Evolutionary conservation across 2,888 invertebrate species (phyloP), one percentile per base, ranked within the genome.

Genomic region (Isoperla grammatica): DNA sequence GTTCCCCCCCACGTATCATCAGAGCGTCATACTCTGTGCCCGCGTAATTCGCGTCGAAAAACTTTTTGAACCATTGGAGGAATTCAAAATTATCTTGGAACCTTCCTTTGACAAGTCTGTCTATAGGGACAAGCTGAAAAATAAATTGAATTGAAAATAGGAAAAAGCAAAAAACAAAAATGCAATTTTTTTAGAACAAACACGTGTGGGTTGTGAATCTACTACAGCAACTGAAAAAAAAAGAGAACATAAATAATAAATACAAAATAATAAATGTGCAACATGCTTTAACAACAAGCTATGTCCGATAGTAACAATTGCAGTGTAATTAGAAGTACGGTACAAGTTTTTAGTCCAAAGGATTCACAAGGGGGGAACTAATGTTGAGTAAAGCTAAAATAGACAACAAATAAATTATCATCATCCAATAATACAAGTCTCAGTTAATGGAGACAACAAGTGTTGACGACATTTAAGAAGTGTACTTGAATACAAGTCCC

Each of bases 41-140:
- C 76, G 90, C 88, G 81, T 95, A 96, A 83, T 99, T 99, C 71
- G 96, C 96, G 79, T 98, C 97, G 80, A 96, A 98, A 81, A 98
- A 97, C 78, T 96, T 95, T 85, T 98, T 97, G 85, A 98, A 98
- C 97, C 97, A 98, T 82, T 98, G 97, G 71, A 98, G 88, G 81
- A 97, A 97, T 79, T 98, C 97, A 85, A 98, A 98, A 83, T 98
- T 98, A 83, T 98, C 97, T 85, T 97, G 97, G 81, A 98, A 98
- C 71, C 95, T 88, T 76, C 94, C 96, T 82, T 96, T 97, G 77
- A 96, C 92, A 83, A 98, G 84, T 79, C 82, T 88, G 81, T 95
- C 94, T 75, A 95, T 91, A 69, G 93, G 89, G 74, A 94, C 89
- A 76, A 91, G 89, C 92, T 94, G 83, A 73, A 80, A 79, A 73